Conservation (phyloP, 2,888 invertebrate genomes). For the Aporophyla lueneburgensis region DNA sequence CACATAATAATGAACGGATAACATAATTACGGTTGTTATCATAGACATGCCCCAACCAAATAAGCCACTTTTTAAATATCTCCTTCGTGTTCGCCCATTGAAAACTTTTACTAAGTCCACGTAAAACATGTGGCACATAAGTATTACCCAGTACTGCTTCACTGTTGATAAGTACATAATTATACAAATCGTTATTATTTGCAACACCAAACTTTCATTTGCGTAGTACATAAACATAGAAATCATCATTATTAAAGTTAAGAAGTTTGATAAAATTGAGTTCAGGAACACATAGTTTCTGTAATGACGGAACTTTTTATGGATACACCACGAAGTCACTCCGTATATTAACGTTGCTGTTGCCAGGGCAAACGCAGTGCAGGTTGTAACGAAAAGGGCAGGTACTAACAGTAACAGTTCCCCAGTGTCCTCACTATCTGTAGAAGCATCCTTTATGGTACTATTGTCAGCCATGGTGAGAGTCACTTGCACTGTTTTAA, state of each 20-base stretch:
- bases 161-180: background rate
- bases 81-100: background rate
- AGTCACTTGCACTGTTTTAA: background rate
- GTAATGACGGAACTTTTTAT: conserved; percentile 6
- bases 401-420: background rate
- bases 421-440: background rate
- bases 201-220: background rate
- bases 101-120: conserved; percentile 24
- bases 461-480: background rate
- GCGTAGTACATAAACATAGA: background rate
- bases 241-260: background rate
- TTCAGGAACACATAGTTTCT: conserved; percentile 14
- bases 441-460: background rate
- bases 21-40: background rate
- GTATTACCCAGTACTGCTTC: background rate
- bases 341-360: background rate
- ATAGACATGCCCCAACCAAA: conserved; percentile 12
- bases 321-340: background rate
- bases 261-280: conserved; percentile 3
- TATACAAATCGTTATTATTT: background rate
- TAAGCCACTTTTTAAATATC: conserved; percentile 7
- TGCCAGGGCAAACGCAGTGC: background rate
- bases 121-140: conserved; percentile 14
- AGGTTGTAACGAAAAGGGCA: background rate
- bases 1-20: background rate